phyloP scores from a whole-genome alignment of 2,888 invertebrate species.

The Drosophila subsilvestris region DNA sequence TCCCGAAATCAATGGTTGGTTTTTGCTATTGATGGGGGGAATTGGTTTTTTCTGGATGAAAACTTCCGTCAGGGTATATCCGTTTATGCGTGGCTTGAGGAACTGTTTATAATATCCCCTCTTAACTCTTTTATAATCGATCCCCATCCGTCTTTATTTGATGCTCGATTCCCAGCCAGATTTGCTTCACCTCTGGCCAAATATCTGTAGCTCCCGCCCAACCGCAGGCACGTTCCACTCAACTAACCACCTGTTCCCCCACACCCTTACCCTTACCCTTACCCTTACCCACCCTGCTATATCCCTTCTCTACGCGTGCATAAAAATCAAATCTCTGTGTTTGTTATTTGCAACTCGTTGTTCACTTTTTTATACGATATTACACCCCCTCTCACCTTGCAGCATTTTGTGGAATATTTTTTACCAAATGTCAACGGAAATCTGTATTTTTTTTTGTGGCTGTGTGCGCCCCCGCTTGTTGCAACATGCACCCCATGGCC shows the following conservation, averaged over 20 bases:
- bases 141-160: background rate
- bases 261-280: background rate
- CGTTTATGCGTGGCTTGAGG: background rate
- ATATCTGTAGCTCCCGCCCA: constrained; percentile 51
- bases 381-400: background rate
- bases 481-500: constrained; percentile 14
- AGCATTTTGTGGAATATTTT: constrained; percentile 40
- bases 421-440: constrained; percentile 67
- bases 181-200: constrained; percentile 31
- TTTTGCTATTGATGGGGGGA: constrained; percentile 4
- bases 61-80: background rate
- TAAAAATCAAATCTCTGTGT: constrained; percentile 76
- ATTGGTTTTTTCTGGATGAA: constrained; percentile 16
- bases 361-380: constrained; percentile 47
- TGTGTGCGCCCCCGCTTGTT: constrained; percentile 59
- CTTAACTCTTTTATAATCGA: background rate
- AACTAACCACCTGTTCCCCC: constrained; percentile 29
- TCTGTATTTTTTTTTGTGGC: constrained; percentile 51
- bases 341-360: constrained; percentile 70
- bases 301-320: constrained; percentile 63
- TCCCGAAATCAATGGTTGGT: constrained; percentile 59
- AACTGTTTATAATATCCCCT: background rate
- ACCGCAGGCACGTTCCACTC: constrained; percentile 39
- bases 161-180: constrained; percentile 2
- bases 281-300: background rate